These are phyloP conservation scores for Thymelicus acteon DNA, from an alignment of 2,888 invertebrate genomes.

Conservation along the genomic window DNA sequence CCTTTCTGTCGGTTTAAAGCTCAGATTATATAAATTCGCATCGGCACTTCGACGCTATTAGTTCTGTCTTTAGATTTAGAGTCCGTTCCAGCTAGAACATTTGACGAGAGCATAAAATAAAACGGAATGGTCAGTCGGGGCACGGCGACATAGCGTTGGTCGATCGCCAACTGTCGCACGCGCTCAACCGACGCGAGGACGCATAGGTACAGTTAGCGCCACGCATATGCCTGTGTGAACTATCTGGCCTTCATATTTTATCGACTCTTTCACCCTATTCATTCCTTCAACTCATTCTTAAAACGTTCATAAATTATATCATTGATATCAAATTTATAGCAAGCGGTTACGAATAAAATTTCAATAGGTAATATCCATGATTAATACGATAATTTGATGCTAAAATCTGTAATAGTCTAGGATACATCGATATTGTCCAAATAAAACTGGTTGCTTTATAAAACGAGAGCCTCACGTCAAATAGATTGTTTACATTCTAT, in stretches of 20 bases:
- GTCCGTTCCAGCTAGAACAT: conserved; percentile 56
- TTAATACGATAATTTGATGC: too few species aligned
- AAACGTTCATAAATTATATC: neutral
- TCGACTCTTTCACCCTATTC: neutral
- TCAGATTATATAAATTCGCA: conserved; percentile 37
- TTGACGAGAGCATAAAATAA: conserved; percentile 80
- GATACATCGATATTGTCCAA: too few species aligned
- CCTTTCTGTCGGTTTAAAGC: conserved; percentile 1
- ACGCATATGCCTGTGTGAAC: conserved; percentile 7
- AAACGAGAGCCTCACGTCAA: too few species aligned
- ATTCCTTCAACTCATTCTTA: neutral
- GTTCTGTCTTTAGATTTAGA: conserved; percentile 50
- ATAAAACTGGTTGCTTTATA: too few species aligned
- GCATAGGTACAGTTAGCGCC: conserved; percentile 8
- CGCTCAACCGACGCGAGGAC: conserved; percentile 8
- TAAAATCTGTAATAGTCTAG: too few species aligned
- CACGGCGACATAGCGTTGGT: conserved; percentile 75
- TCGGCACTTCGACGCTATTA: conserved; percentile 53
- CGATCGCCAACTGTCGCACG: conserved; percentile 65
- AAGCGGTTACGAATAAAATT: too few species aligned
- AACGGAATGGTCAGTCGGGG: conserved; percentile 68
- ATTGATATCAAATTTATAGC: too few species aligned
- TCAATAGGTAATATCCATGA: too few species aligned
- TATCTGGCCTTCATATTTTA: conserved; percentile 4
- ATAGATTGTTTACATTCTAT: too few species aligned